Evolutionary conservation across 2,113 vertebrate genomes (phyloP), one percentile per base, ranked within the genome.

Genomic region (Pseudopodoces humilis): DNA sequence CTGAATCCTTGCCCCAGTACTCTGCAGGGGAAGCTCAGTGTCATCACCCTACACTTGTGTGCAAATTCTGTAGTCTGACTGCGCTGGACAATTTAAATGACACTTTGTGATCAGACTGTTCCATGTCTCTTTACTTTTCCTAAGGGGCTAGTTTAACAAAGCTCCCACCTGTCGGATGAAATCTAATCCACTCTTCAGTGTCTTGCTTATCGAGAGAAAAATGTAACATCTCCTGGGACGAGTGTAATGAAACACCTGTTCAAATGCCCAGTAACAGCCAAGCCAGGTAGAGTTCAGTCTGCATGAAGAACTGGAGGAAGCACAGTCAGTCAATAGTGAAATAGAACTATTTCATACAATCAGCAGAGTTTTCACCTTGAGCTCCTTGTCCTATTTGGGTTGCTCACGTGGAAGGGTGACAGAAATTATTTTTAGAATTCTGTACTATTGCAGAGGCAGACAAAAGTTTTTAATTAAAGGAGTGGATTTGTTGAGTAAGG

Each of bases 191-290:
- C 49, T 83, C 59, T 46, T 30, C 55, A 41, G 43, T n/a, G 24
- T 46, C 50, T 52, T 52, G 24, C n/a, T 81, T 86, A 30, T 46
- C 13, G 14, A 64, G 64, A 86, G 53, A 27, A 88, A 83, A 72
- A 59, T 37, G 3, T 35, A 46, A 8, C 10, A 28, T 88, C 55
- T 90, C 83, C 50, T 93, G 80, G 71, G 88, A 81, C 22, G 58
- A 63, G 22, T 44, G 68, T 88, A 94, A 94, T 90, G 78, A 92
- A 97, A 81, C 91, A 92, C 41, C 86, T 84, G 46, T 24, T 86
- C 65, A 37, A 25, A 27, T 7, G 8, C 28, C 68, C 43, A 35
- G 59, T 12, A 52, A 28, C 22, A 91, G 78, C 53, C 62, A 87
- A n/a, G 13, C 39, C 60, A 56, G 62, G 70, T 17, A n/a, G n/a